Conservation (phyloP, 35 echinoderm and acorn worm species). For the Ophiothrix spiculata region DNA sequence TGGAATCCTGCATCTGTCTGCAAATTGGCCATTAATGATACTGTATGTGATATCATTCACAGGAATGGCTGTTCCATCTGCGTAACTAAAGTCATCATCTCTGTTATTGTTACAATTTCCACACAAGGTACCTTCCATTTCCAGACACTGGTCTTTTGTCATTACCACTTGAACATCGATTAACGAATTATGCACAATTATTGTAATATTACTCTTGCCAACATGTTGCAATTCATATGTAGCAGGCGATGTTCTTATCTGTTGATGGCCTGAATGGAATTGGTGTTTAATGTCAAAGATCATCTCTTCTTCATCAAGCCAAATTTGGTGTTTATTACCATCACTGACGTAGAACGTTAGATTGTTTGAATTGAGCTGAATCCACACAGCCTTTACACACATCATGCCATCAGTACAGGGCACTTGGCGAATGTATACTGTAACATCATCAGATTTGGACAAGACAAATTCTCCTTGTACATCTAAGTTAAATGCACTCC, state of each 20-base stretch:
- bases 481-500: constrained; percentile 49
- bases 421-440: constrained; percentile 59
- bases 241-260: constrained; percentile 25
- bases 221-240: constrained; percentile 30
- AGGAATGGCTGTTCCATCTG: neutral
- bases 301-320: constrained; percentile 37
- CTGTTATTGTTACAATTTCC: constrained; percentile 59
- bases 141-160: constrained; percentile 5
- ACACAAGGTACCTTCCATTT: constrained; percentile 38
- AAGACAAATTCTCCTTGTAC: constrained; percentile 65
- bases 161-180: constrained; percentile 54
- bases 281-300: constrained; percentile 20
- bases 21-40: constrained; percentile 61
- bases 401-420: constrained; percentile 45
- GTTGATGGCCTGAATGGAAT: constrained; percentile 31
- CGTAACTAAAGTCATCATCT: constrained; percentile 44
- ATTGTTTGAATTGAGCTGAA: constrained; percentile 29
- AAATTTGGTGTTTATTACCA: constrained; percentile 13
- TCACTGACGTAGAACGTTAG: constrained; percentile 41
- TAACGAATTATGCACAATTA: constrained; percentile 28
- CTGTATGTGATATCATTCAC: constrained; percentile 39
- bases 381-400: constrained; percentile 67
- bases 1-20: constrained; percentile 47
- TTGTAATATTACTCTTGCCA: constrained; percentile 19
- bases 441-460: constrained; percentile 12